phyloP scores from a whole-genome alignment of 2,113 vertebrate genomes.

The Tragelaphus scriptus region DNA sequence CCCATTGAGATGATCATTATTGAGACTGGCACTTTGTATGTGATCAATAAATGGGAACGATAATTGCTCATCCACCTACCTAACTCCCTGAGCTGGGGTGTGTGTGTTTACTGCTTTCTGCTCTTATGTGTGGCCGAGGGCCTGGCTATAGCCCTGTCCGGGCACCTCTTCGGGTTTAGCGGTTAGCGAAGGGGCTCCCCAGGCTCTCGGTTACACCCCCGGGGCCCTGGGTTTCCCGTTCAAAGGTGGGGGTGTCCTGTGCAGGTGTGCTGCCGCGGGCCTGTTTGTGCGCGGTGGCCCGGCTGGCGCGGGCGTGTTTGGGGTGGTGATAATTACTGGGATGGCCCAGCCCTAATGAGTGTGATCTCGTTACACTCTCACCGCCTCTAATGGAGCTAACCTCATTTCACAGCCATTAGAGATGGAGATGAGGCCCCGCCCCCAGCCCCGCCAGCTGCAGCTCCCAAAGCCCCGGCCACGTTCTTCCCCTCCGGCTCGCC shows the following conservation, averaged over 20 bases:
- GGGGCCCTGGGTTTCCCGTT: neutral
- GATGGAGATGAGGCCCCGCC: conserved; percentile 72
- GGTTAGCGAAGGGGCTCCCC: neutral
- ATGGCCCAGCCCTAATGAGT: conserved; percentile 74
- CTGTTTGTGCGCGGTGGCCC: conserved; percentile 1
- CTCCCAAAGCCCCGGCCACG: neutral
- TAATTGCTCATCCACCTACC: neutral
- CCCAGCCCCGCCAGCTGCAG: conserved; percentile 61
- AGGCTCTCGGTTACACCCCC: neutral
- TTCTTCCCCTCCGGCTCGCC: conserved; percentile 14
- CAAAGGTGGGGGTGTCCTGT: neutral
- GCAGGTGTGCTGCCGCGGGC: neutral
- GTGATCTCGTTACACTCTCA: conserved; percentile 73
- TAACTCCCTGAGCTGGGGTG: neutral
- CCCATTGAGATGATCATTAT: neutral
- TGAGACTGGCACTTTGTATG: neutral
- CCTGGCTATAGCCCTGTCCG: neutral
- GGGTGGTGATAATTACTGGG: conserved; percentile 73
- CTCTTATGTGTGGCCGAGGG: neutral
- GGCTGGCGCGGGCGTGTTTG: conserved; percentile 59
- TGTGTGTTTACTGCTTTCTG: conserved; percentile 2
- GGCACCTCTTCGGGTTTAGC: neutral
- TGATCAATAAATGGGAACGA: conserved; percentile 48
- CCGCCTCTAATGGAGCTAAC: conserved; percentile 75
- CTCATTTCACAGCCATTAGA: conserved; percentile 78